phyloP scores from a whole-genome alignment of 2,113 vertebrate genomes.

The Coreoperca whiteheadi region DNA sequence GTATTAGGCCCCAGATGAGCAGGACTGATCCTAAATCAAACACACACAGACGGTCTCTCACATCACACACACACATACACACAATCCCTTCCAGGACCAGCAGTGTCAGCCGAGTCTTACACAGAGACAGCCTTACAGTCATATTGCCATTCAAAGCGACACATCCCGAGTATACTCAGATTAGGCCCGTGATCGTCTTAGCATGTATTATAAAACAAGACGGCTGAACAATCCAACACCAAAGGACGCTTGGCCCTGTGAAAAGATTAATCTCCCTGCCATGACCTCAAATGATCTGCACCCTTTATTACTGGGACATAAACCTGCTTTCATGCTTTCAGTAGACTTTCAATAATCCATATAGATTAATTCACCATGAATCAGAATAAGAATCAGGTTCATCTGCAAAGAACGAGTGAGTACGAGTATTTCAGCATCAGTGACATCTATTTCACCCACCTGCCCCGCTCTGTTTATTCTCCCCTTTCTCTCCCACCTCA shows the following conservation, averaged over 20 bases:
- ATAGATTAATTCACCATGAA: slow-evolving; percentile 43
- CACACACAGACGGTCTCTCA: slow-evolving; percentile 73
- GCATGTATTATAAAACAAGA: slow-evolving; percentile 79
- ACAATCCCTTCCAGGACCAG: slow-evolving; percentile 77
- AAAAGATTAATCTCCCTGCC: slow-evolving; percentile 68
- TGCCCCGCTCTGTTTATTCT: not conserved
- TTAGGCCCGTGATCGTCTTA: slow-evolving; percentile 79
- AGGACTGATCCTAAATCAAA: slow-evolving; percentile 82
- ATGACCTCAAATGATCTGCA: slow-evolving; percentile 65
- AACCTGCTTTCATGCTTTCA: slow-evolving; percentile 58
- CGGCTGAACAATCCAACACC: slow-evolving; percentile 72
- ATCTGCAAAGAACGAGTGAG: slow-evolving; percentile 48
- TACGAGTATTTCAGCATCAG: slow-evolving; percentile 2
- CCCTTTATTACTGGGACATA: slow-evolving; percentile 68
- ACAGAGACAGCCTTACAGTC: slow-evolving; percentile 69
- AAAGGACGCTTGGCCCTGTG: slow-evolving; percentile 56
- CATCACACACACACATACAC: slow-evolving; percentile 51
- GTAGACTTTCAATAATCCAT: slow-evolving; percentile 63
- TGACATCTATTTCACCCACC: slow-evolving; percentile 2
- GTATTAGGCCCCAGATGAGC: slow-evolving; percentile 83
- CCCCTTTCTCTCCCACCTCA: not conserved
- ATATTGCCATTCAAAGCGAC: slow-evolving; percentile 75
- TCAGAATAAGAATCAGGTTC: slow-evolving; percentile 47
- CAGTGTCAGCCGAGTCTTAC: slow-evolving; percentile 76
- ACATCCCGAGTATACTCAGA: slow-evolving; percentile 75